These are phyloP conservation scores for Drosophila lowei DNA, from an alignment of 1,140 invertebrate genomes.

Conservation along the genomic window DNA sequence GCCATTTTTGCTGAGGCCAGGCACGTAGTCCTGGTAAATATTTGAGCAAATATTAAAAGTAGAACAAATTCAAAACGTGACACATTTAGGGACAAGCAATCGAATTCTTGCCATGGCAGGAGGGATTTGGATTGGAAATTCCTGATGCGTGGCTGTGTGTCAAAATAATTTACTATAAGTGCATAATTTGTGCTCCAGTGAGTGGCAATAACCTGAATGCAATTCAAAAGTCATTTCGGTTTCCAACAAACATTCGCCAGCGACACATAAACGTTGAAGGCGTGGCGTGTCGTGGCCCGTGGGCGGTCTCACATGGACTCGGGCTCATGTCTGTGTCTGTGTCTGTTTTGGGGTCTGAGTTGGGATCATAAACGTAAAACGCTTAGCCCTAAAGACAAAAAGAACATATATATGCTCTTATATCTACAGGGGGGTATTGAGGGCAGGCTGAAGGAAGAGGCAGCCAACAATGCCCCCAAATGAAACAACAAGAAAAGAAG, in stretches of 20 bases:
- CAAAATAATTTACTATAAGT: conserved; percentile 28
- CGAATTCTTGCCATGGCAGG: conserved; percentile 23
- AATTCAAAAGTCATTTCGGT: conserved; percentile 70
- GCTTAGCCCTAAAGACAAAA: conserved; percentile 73
- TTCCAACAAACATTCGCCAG: not conserved
- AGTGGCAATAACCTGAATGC: conserved; percentile 47
- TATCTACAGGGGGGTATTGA: not conserved
- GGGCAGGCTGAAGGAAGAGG: not conserved
- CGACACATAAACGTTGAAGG: conserved; percentile 23
- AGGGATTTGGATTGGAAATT: not conserved
- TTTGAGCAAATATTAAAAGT: conserved; percentile 74
- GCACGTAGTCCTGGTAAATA: conserved; percentile 72
- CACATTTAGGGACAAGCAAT: conserved; percentile 56
- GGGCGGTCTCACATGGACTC: conserved; percentile 16
- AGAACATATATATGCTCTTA: conserved; percentile 6
- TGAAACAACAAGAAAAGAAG: conserved; percentile 62
- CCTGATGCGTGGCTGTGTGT: not conserved
- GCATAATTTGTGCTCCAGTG: conserved; percentile 50
- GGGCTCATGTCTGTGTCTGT: conserved; percentile 9
- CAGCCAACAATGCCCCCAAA: conserved; percentile 71
- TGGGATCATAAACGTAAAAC: conserved; percentile 74
- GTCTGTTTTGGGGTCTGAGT: conserved; percentile 20
- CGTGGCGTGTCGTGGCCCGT: not conserved
- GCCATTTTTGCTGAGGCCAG: conserved; percentile 30
- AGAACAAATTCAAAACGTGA: conserved; percentile 61